Evolutionary conservation across 2,113 vertebrate species (phyloP).

Genomic region (Pelodiscus sinensis): DNA sequence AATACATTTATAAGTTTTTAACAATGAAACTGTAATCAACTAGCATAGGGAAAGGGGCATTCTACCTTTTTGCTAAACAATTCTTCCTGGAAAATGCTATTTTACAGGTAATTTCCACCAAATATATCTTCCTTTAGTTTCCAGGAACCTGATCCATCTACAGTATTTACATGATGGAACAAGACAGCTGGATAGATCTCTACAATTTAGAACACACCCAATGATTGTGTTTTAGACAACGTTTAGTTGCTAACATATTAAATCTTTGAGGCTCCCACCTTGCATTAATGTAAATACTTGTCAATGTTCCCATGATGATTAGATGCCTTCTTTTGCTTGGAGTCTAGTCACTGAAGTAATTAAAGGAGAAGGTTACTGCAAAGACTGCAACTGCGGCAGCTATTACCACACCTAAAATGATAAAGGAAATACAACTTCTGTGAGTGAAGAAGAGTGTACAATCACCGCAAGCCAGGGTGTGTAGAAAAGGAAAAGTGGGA

Average conservation of each 20-base stretch:
- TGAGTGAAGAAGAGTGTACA: conserved; percentile 5
- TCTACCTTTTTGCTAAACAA: neutral
- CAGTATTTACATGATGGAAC: conserved; percentile 38
- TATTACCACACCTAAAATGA: conserved; percentile 75
- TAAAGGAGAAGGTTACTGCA: conserved; percentile 77
- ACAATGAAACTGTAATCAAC: neutral
- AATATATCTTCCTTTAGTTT: conserved; percentile 4
- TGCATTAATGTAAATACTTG: neutral
- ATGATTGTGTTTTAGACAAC: conserved; percentile 26
- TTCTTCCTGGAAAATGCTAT: neutral
- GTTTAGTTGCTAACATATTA: conserved; percentile 14
- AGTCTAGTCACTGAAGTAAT: conserved; percentile 81
- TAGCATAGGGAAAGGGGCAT: neutral
- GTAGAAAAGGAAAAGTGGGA: neutral
- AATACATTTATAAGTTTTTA: neutral
- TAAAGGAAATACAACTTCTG: conserved; percentile 45
- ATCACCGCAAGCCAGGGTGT: neutral
- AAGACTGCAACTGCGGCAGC: conserved; percentile 75
- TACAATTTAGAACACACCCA: conserved; percentile 39
- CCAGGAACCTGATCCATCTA: conserved; percentile 30
- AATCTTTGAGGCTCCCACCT: neutral
- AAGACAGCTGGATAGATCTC: conserved; percentile 54
- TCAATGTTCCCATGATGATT: conserved; percentile 22
- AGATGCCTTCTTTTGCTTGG: neutral
- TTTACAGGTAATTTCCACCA: neutral